Evolutionary conservation across 2,113 vertebrate species (phyloP), one percentile per base, ranked within the genome.

Genomic region (Reinhardtius hippoglossoides): DNA sequence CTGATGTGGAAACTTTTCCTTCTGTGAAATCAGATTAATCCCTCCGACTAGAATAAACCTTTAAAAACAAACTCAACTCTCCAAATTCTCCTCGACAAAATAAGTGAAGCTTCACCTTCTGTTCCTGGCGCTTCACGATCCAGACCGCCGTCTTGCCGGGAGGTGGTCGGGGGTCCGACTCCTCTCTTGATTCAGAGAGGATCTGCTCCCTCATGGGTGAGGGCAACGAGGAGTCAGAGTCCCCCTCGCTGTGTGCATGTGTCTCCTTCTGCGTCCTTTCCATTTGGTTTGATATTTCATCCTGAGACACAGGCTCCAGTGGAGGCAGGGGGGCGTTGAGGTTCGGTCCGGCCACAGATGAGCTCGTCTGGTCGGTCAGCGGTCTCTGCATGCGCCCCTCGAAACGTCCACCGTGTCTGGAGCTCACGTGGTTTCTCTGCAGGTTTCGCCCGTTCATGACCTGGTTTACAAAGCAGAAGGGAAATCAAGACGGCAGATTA

Each of bases 371-470:
- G 6, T 65, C 14, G 44, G 68, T 64, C 84, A 57, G 88, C 76
- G 8, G 58, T 87, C 80, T 70, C 90, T 65, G 71, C 3, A 2
- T 18, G 9, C 50, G 31, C 67, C n/a, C 90, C 71, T 77, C 62
- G 5, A 89, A 56, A 56, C 24, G 1, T 40, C 65, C 67, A 16
- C 23, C 12, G 15, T 68, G 82, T 50, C 76, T 68, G 73, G 79
- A 67, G 55, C 52, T 71, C 23, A 13, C 4, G 1, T 24, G 58
- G 46, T 63, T 82, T n/a, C 60, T 84, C 35, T 82, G 82, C 20
- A 93, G 76, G 82, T 92, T 93, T 55, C 80, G 89, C 1, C 80
- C 77, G 4, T 87, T 92, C 76, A 94, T 91, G 67, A 82, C 89
- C 89, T 92, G 83, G 23, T 5, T 0, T 23, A 44, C 13, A 21